These are phyloP conservation scores for Palythoa grandiflora DNA, from an alignment of 92 coral and sea anemone species.

Conservation along the genomic window DNA sequence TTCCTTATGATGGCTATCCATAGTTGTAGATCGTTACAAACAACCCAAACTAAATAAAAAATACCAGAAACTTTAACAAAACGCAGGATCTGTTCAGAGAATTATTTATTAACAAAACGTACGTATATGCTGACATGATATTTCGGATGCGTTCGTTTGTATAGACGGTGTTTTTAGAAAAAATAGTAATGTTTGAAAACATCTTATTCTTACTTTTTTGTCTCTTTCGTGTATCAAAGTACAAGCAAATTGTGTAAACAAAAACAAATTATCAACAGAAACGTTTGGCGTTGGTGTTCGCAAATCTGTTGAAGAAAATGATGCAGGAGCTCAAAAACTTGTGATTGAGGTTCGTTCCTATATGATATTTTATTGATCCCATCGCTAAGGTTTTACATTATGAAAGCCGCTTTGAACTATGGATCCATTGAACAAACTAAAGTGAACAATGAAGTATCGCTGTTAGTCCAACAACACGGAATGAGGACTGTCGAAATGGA, in stretches of 20 bases:
- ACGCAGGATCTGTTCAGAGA: background rate
- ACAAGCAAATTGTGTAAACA: background rate
- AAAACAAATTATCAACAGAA: background rate
- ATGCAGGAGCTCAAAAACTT: too few species aligned
- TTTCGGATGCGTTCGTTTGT: background rate
- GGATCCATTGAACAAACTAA: background rate
- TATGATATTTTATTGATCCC: background rate
- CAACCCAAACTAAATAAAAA: background rate
- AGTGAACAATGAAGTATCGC: too few species aligned
- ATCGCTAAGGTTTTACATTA: background rate
- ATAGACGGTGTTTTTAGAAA: background rate
- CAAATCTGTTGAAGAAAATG: background rate
- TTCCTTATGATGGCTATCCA: background rate
- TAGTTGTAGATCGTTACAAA: background rate
- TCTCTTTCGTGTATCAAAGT: background rate
- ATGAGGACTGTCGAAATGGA: slow-evolving; percentile 14
- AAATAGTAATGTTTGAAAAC: background rate
- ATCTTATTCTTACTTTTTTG: background rate
- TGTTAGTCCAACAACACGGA: slow-evolving; percentile 12
- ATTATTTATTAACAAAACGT: background rate
- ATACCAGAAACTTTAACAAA: background rate
- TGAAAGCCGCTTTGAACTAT: background rate
- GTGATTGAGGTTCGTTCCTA: background rate
- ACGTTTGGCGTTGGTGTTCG: background rate
- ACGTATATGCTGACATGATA: background rate